Conservation (phyloP, 2,888 invertebrate species). For the Athalia rosae region DNA sequence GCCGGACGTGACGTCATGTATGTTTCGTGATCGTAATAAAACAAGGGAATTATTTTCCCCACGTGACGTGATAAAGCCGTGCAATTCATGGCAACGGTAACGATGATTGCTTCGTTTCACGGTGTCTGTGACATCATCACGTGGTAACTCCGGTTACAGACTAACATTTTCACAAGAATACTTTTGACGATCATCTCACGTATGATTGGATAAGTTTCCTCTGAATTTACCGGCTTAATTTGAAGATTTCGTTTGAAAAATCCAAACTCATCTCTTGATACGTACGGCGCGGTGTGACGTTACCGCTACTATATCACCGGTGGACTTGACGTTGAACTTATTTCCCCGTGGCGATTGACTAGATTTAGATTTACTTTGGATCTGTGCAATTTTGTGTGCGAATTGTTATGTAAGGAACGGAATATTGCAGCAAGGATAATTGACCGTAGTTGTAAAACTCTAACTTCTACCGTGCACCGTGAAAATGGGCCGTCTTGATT, state of each 20-base stretch:
- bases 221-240: neutral
- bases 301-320: constrained; percentile 2
- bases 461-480: neutral
- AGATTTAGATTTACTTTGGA: neutral
- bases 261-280: neutral
- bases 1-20: constrained; percentile 49
- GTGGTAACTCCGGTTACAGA: neutral
- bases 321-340: constrained; percentile 18
- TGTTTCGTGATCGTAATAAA: constrained; percentile 46
- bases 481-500: constrained; percentile 50
- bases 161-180: neutral
- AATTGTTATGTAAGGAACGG: constrained; percentile 35
- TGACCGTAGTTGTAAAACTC: constrained; percentile 29
- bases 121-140: constrained; percentile 14
- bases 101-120: constrained; percentile 48
- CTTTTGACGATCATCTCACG: neutral
- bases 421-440: constrained; percentile 47
- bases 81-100: constrained; percentile 49
- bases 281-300: neutral
- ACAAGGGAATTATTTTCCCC: constrained; percentile 49
- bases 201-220: neutral
- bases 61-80: constrained; percentile 49
- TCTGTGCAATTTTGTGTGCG: neutral
- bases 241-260: no score
- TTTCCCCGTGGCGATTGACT: neutral